Conservation (phyloP, 2,888 invertebrate species). For the Furcula furcula region DNA sequence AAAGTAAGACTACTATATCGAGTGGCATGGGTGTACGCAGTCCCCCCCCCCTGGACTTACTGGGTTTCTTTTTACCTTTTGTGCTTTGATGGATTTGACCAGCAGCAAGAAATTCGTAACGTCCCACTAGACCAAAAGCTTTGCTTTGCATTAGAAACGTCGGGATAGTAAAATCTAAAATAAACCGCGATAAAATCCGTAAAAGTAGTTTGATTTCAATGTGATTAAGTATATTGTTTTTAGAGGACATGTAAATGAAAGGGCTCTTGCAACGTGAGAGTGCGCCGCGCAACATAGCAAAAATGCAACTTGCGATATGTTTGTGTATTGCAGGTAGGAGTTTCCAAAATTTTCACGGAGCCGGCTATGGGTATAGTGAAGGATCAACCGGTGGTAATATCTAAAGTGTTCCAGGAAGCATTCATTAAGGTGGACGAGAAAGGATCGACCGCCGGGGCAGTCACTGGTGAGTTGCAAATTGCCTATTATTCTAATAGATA, state of each 20-base stretch:
- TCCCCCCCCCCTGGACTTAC: too few relatives aligned
- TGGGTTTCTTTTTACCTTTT: too few relatives aligned
- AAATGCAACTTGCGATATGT: neutral
- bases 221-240: neutral
- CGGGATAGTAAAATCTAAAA: too few relatives aligned
- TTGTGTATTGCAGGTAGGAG: slow-evolving; percentile 36
- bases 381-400: slow-evolving; percentile 58
- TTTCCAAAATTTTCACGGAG: slow-evolving; percentile 43
- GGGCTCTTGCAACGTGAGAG: neutral
- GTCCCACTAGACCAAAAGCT: too few relatives aligned
- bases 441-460: slow-evolving; percentile 90
- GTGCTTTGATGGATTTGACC: too few relatives aligned
- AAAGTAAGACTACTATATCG: too few relatives aligned
- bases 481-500: neutral
- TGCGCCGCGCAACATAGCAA: neutral
- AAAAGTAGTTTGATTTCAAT: too few relatives aligned
- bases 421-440: slow-evolving; percentile 91
- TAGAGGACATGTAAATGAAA: neutral
- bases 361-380: slow-evolving; percentile 39
- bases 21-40: too few relatives aligned
- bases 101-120: too few relatives aligned
- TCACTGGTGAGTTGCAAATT: slow-evolving; percentile 80
- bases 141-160: too few relatives aligned
- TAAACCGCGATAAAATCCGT: too few relatives aligned
- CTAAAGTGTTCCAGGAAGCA: slow-evolving; percentile 88